These are phyloP conservation scores for Lycorma delicatula DNA, from an alignment of 1,140 invertebrate species.

Conservation along the genomic window DNA sequence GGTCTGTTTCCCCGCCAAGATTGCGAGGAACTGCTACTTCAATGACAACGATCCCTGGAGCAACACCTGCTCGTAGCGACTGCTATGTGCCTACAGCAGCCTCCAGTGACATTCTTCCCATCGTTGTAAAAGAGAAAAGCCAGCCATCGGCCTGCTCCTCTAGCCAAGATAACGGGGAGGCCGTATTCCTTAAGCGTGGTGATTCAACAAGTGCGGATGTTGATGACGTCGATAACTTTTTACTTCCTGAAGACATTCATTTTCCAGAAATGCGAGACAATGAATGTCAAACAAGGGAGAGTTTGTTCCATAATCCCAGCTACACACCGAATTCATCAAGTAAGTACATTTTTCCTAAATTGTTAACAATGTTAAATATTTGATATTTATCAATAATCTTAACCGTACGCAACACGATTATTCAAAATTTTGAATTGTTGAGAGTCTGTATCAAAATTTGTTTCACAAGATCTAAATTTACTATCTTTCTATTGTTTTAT, in stretches of 20 bases:
- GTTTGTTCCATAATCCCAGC: slow-evolving; percentile 48
- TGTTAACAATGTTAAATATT: too few relatives aligned
- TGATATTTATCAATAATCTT: too few relatives aligned
- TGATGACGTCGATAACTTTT: background rate
- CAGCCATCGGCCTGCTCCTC: background rate
- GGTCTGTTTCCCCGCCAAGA: background rate
- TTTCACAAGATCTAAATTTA: too few relatives aligned
- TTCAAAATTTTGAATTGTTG: too few relatives aligned
- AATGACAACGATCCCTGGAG: background rate
- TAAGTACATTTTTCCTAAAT: background rate
- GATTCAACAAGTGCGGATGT: background rate
- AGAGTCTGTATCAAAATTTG: too few relatives aligned
- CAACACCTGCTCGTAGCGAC: background rate
- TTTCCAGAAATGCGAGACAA: slow-evolving; percentile 63
- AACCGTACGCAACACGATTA: too few relatives aligned
- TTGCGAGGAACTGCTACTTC: background rate
- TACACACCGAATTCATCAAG: slow-evolving; percentile 16
- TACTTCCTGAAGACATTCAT: background rate
- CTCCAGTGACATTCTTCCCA: background rate
- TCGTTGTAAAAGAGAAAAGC: background rate
- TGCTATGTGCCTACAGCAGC: background rate
- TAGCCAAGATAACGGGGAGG: background rate
- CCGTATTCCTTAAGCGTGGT: background rate
- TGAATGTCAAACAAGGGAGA: slow-evolving; percentile 69
- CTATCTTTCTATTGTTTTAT: too few relatives aligned